Base-by-base conservation (phyloP, 2,888 invertebrate genomes). In the Cantharis flavilabris region DNA sequence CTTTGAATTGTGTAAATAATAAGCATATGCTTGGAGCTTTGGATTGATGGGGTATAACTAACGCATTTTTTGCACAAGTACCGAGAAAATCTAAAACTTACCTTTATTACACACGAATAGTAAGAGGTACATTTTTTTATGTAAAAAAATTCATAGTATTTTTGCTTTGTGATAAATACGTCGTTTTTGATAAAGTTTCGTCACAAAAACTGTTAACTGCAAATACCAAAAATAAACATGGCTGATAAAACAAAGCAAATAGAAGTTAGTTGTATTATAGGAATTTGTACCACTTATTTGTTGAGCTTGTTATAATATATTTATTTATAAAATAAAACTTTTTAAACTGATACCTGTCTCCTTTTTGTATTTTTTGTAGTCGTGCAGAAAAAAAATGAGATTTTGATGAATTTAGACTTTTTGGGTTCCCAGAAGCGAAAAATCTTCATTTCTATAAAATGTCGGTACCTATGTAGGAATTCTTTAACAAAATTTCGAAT, bases 271-370 rank as follows among this genome's bases (percentile, higher is more conserved):
- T 67, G 18, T 75, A 28, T 75, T 28, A 71, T 62, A 63, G 28
- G 16, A 70, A 71, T 62, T 75, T 71, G 70, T 71, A 73, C 63
- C 30, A 75, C 72, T 75, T 75, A 70, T 75, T 78, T 78, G 78
- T 78, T 78, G 78, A 77, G 78, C 78, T 78, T 75, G 78, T 78
- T 75, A 75, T 69, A 72, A 78, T 77, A 72, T 69, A 70, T 64
- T 75, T 64, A 69, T 71, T 71, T 73, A 71, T 16, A 76, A 70
- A 30, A 63, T 13, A 18, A 64, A 49, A 26, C 33, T 33, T 70
- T 70, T 16, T 16, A 16, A 16, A 16, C 16, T 16, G 16, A 16
- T 16, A 16, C 16, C 16, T 16, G 16, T 16, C 16, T 16, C 16
- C n/a, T n/a, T n/a, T n/a, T n/a, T n/a, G n/a, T n/a, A n/a, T n/a